A percentile compares a stretch with the other conserved stretches of the same genome.
These are phyloP conservation scores for Thaumatotibia leucotreta DNA, from an alignment of 1,140 invertebrate species.

Conservation along the genomic window DNA sequence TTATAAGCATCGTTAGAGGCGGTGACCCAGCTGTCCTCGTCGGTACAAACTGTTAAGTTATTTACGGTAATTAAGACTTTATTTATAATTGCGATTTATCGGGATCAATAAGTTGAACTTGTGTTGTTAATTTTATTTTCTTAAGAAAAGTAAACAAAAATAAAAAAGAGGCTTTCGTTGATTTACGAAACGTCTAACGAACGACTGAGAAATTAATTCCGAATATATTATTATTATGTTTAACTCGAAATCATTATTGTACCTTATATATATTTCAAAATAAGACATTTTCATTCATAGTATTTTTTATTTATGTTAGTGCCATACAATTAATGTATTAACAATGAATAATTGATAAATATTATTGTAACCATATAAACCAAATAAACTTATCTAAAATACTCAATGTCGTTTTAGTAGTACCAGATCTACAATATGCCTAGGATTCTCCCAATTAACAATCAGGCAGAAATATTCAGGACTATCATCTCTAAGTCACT, in stretches of 20 bases:
- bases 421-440: not conserved
- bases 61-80: slow-evolving; percentile 44
- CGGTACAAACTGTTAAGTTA: slow-evolving; percentile 66
- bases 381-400: slow-evolving; percentile 71
- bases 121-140: slow-evolving; percentile 68
- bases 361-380: slow-evolving; percentile 75
- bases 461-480: no score
- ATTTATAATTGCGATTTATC: slow-evolving; percentile 65
- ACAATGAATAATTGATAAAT: slow-evolving; percentile 72
- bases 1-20: slow-evolving; percentile 36
- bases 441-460: no score
- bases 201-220: slow-evolving; percentile 75
- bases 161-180: slow-evolving; percentile 65
- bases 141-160: slow-evolving; percentile 50
- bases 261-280: slow-evolving; percentile 40
- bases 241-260: slow-evolving; percentile 46
- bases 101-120: slow-evolving; percentile 71
- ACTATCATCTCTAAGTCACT: no score
- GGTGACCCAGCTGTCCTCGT: slow-evolving; percentile 63
- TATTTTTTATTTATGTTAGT: slow-evolving; percentile 71
- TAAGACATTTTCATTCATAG: slow-evolving; percentile 59
- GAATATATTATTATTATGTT: slow-evolving; percentile 66
- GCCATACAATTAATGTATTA: slow-evolving; percentile 75
- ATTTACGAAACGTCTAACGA: slow-evolving; percentile 59
- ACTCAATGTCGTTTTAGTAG: slow-evolving; percentile 50